These are phyloP conservation scores for Sarcophaga carnaria DNA, from an alignment of 2,888 invertebrate species.

Conservation along the genomic window DNA sequence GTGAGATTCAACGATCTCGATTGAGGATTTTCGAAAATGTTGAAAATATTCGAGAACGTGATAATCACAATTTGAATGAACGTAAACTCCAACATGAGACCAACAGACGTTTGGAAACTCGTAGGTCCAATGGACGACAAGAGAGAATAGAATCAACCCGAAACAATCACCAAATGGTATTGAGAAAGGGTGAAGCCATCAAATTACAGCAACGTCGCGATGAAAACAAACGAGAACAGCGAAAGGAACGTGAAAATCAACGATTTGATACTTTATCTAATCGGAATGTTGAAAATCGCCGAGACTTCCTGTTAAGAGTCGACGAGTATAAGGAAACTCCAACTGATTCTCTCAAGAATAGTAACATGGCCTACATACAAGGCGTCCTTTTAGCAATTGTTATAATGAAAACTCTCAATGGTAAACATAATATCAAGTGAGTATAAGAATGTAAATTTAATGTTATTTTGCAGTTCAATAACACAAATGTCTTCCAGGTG, in stretches of 20 bases:
- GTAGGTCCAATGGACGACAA: not conserved
- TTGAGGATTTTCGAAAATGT: not conserved
- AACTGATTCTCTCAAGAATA: slow-evolving; percentile 43
- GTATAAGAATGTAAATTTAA: slow-evolving; percentile 19
- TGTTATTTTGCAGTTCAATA: not conserved
- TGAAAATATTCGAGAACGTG: not conserved
- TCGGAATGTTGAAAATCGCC: not conserved
- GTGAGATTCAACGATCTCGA: not conserved
- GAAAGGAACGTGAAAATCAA: not conserved
- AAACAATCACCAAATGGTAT: not conserved
- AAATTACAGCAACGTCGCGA: not conserved
- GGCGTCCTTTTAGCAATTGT: slow-evolving; percentile 69
- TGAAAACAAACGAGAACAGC: not conserved
- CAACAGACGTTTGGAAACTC: not conserved
- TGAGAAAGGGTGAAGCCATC: not conserved
- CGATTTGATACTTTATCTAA: not conserved
- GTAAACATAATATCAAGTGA: slow-evolving; percentile 70
- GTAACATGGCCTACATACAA: slow-evolving; percentile 68
- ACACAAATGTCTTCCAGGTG: slow-evolving; percentile 46
- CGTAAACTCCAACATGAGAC: not conserved
- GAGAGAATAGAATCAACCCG: not conserved
- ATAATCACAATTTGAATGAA: not conserved
- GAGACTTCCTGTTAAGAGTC: not conserved
- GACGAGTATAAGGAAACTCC: slow-evolving; percentile 14
- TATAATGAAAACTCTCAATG: slow-evolving; percentile 68